phyloP scores from a whole-genome alignment of 2,888 invertebrate species.

The Dioctria rufipes region DNA sequence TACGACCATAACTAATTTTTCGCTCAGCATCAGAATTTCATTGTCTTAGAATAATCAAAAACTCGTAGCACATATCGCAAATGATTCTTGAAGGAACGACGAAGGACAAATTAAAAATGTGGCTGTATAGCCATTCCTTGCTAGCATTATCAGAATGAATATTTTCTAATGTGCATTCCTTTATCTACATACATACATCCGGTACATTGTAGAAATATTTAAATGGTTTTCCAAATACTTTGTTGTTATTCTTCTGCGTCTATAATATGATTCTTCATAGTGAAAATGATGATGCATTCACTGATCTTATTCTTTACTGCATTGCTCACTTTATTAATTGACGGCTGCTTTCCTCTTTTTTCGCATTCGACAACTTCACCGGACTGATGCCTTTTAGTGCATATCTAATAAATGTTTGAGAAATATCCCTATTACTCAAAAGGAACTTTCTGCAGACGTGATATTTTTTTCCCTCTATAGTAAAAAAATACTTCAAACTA shows the following conservation, averaged over 20 bases:
- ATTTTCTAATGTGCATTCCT: background rate
- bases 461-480: background rate
- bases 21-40: background rate
- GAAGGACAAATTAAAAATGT: background rate
- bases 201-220: conserved; percentile 9
- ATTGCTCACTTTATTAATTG: background rate
- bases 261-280: no score
- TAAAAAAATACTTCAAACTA: background rate
- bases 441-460: background rate
- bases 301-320: no score
- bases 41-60: background rate
- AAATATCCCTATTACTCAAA: background rate
- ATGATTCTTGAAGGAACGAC: background rate
- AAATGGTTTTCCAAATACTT: background rate
- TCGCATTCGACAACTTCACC: no score
- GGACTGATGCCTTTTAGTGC: background rate
- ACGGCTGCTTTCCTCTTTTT: no score
- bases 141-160: background rate
- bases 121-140: background rate
- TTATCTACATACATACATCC: background rate
- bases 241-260: background rate
- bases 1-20: no score
- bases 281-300: no score
- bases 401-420: conserved; percentile 1
- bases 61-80: background rate